These are phyloP conservation scores for Rhingia rostrata DNA, from an alignment of 2,888 invertebrate genomes.

Conservation along the genomic window DNA sequence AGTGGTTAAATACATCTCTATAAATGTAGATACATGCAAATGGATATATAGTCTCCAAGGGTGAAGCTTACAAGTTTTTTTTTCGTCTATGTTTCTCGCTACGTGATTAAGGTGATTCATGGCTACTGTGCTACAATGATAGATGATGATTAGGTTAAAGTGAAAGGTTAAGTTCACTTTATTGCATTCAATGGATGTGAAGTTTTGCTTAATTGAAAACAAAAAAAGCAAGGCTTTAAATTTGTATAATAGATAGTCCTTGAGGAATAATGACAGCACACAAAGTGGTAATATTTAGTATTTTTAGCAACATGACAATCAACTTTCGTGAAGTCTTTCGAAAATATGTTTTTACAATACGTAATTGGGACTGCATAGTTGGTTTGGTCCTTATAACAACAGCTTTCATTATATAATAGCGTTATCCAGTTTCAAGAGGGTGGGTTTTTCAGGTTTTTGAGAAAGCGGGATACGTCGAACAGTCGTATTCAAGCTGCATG, in stretches of 20 bases:
- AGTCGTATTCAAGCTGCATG: too few species aligned
- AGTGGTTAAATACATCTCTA: conserved; percentile 12
- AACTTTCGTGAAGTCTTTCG: conserved; percentile 24
- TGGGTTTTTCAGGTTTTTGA: too few species aligned
- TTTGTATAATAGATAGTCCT: not conserved
- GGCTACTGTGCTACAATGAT: conserved; percentile 12
- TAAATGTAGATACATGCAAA: conserved; percentile 11
- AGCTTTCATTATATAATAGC: too few species aligned
- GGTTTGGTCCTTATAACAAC: too few species aligned
- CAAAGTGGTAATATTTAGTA: too few species aligned
- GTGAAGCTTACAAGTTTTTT: conserved; percentile 42
- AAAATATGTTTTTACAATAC: too few species aligned
- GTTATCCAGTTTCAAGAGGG: too few species aligned
- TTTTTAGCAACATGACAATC: conserved; percentile 7
- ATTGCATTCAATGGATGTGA: conserved; percentile 11
- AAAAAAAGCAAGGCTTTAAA: not conserved
- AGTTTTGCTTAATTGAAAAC: not conserved
- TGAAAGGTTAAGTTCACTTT: conserved; percentile 38
- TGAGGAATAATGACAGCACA: not conserved
- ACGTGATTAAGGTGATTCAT: conserved; percentile 40
- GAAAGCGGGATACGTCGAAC: too few species aligned
- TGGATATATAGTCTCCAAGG: conserved; percentile 42
- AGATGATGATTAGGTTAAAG: conserved; percentile 36
- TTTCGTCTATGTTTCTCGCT: conserved; percentile 8
- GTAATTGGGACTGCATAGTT: too few species aligned